Conservation (phyloP, 2,113 vertebrate genomes). For the Cranoglanis bouderius region DNA sequence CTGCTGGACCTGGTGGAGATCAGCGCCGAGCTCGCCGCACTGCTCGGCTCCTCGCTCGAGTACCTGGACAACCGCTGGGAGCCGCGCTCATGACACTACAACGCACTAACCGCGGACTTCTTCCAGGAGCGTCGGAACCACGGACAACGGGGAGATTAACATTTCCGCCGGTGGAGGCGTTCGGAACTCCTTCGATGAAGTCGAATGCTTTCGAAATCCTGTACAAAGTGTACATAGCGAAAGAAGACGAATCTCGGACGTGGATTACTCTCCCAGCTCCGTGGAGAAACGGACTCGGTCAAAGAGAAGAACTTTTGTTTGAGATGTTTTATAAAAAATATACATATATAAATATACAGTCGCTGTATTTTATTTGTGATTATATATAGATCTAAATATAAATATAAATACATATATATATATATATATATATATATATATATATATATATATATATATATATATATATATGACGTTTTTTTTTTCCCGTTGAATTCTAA, state of each 20-base stretch:
- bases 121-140: neutral
- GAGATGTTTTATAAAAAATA: conserved; percentile 69
- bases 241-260: conserved; percentile 32
- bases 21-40: conserved; percentile 79
- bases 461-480: conserved; percentile 32
- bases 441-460: conserved; percentile 41
- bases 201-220: neutral
- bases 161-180: neutral
- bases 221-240: conserved; percentile 57
- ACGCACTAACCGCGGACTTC: neutral
- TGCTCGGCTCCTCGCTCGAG: conserved; percentile 83
- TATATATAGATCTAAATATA: conserved; percentile 42
- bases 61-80: conserved; percentile 70
- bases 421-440: conserved; percentile 30
- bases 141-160: neutral
- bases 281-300: conserved; percentile 25
- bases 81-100: conserved; percentile 54
- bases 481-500: conserved; percentile 43
- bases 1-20: conserved; percentile 87
- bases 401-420: conserved; percentile 39
- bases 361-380: conserved; percentile 53
- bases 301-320: conserved; percentile 70
- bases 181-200: neutral
- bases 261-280: conserved; percentile 22
- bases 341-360: conserved; percentile 52